Evolutionary conservation across 2,888 invertebrate species (phyloP), one percentile per base, ranked within the genome.

Genomic region (Aproaerema taeniolella): DNA sequence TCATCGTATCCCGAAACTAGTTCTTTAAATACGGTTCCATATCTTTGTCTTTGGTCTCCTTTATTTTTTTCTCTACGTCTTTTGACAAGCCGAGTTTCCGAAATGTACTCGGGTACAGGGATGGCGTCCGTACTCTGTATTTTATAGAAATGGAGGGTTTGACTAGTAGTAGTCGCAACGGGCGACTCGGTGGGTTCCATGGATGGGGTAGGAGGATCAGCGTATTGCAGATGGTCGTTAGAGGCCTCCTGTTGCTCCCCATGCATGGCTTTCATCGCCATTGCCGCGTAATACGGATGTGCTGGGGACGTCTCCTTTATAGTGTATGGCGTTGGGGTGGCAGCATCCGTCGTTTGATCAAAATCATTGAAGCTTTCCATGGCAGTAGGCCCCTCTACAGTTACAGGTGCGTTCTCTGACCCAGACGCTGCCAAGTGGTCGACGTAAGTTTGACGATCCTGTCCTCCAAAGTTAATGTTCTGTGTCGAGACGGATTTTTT

Each of bases 401-500:
- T 50, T 45, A 64, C 45, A 39, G 56, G 49, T 41, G 63, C 54
- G 31, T 58, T 46, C 20, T 50, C 67, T 10, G 61, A 58, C 38
- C 76, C 74, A 16, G 64, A 14, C 3, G 26, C 29, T n/a, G 16
- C 67, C 36, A 80, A 53, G 50, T 83, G 82, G 48, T 83, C 77
- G 6, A 80, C 65, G 4, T 68, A 68, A 9, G 75, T 75, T 41
- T 75, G 64, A 43, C 74, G 76, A 36, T 78, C 79, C 50, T 75
- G 67, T 13, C 75, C 74, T 8, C 80, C 81, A 53, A 86, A 83
- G 40, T 65, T 78, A 29, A 87, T 73, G 43, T 81, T 85, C 55
- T 86, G 86, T 1, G 76, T 77, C 1, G 86, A 86, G 46, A 82
- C 60, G 0, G 87, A 82, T 49, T 85, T 86, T 43, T 80, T 81